Percentiles rank a stretch among this genome's conserved stretches.
phyloP scores from a whole-genome alignment of 2,888 invertebrate genomes.

The Trypoxylon attenuatum region DNA sequence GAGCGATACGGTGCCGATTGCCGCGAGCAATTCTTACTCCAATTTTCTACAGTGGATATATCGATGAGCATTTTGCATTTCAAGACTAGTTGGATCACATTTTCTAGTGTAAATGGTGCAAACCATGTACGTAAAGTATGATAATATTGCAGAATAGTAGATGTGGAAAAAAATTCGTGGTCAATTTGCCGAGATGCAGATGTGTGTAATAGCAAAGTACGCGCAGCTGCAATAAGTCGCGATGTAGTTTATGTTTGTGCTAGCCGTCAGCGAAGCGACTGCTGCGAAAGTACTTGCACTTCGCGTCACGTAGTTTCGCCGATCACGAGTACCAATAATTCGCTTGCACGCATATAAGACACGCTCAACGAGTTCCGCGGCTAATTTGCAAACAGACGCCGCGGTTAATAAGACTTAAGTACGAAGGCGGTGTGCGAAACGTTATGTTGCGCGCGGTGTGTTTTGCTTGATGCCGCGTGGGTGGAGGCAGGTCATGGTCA shows the following conservation, averaged over 20 bases:
- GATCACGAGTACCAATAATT: neutral
- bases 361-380: slow-evolving; percentile 8
- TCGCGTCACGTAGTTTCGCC: neutral
- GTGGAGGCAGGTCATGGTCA: slow-evolving; percentile 51
- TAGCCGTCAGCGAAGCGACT: neutral
- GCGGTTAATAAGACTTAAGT: slow-evolving; percentile 40
- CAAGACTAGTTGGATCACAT: too few species aligned
- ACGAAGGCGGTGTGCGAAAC: slow-evolving; percentile 28
- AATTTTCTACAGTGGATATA: too few species aligned
- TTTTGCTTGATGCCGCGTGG: slow-evolving; percentile 34
- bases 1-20: too few species aligned
- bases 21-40: too few species aligned
- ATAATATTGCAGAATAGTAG: too few species aligned
- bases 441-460: slow-evolving; percentile 15
- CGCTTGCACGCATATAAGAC: neutral
- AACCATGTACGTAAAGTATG: too few species aligned
- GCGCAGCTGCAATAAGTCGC: neutral
- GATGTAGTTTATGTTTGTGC: neutral
- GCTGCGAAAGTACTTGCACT: neutral
- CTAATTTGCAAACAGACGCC: slow-evolving; percentile 42
- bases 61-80: too few species aligned
- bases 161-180: neutral
- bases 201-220: neutral
- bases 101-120: too few species aligned
- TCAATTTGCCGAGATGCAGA: neutral